Percentiles rank a stretch among this genome's conserved stretches.
phyloP scores from a whole-genome alignment of 2,888 invertebrate genomes.

The Orthosia cruda region DNA sequence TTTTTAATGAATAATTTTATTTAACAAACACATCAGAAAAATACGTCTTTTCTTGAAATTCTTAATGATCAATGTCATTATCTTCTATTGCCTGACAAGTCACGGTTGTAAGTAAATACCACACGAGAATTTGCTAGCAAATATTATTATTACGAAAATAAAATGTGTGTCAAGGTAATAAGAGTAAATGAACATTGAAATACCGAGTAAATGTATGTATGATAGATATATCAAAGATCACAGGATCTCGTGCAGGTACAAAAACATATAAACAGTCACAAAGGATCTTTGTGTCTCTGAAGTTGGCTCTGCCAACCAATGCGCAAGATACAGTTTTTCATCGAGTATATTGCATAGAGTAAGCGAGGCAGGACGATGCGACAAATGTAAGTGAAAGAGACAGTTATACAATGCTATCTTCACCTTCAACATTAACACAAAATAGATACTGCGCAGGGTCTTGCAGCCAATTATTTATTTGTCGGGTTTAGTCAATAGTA shows the following conservation, averaged over 20 bases:
- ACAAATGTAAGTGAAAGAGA: too few species aligned
- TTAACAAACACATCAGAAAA: background rate
- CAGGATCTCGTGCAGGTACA: background rate
- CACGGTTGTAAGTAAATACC: background rate
- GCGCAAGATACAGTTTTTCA: too few species aligned
- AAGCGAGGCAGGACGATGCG: too few species aligned
- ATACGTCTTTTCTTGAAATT: background rate
- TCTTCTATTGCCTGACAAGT: background rate
- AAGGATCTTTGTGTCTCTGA: too few species aligned
- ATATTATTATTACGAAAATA: background rate
- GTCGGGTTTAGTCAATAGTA: too few species aligned
- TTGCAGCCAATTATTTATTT: too few species aligned
- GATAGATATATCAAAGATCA: background rate
- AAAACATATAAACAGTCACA: background rate
- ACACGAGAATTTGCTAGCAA: background rate
- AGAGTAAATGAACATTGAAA: background rate
- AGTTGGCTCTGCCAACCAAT: too few species aligned
- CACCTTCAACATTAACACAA: too few species aligned
- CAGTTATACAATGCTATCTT: too few species aligned
- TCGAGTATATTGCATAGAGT: too few species aligned
- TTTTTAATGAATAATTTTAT: too few species aligned
- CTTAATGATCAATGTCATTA: background rate
- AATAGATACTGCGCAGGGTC: too few species aligned
- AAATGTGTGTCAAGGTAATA: conserved; percentile 24
- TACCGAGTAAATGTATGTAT: background rate